These are phyloP conservation scores for Pandemis cinnamomeana DNA, from an alignment of 2,888 invertebrate genomes.

Conservation along the genomic window DNA sequence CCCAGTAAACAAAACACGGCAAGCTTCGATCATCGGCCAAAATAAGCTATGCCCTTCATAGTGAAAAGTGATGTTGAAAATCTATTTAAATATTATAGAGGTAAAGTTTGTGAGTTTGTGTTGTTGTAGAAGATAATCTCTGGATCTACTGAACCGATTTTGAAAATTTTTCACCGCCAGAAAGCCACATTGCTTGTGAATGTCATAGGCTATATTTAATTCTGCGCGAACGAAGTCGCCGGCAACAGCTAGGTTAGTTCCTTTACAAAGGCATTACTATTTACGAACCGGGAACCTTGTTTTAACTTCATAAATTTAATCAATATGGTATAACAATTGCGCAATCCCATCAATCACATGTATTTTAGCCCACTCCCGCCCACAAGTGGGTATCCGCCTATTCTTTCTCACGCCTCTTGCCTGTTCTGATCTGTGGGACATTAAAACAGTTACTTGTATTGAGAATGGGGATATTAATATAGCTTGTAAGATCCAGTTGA, in stretches of 20 bases:
- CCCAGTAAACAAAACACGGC: background rate
- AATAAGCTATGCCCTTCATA: background rate
- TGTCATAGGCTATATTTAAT: no score
- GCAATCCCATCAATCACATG: slow-evolving; percentile 39
- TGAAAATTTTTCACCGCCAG: no score
- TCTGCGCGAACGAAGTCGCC: no score
- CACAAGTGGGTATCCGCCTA: slow-evolving; percentile 35
- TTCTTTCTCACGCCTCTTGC: slow-evolving; percentile 39
- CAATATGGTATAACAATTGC: slow-evolving; percentile 33
- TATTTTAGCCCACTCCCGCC: slow-evolving; percentile 38
- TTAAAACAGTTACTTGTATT: slow-evolving; percentile 33
- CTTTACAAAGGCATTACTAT: background rate
- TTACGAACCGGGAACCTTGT: slow-evolving; percentile 7
- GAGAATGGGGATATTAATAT: background rate
- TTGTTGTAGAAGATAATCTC: no score
- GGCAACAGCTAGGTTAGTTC: no score
- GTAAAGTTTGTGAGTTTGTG: no score
- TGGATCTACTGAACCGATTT: no score
- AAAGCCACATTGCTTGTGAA: no score
- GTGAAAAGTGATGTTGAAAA: no score
- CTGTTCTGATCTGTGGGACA: slow-evolving; percentile 33
- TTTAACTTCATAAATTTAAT: slow-evolving; percentile 9
- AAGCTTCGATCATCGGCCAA: background rate
- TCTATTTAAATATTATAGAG: no score
- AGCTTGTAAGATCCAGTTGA: background rate